A percentile compares a stretch with the other conserved stretches of the same genome.
phyloP scores from a whole-genome alignment of 2,113 vertebrate species.

The Spilogale gracilis region DNA sequence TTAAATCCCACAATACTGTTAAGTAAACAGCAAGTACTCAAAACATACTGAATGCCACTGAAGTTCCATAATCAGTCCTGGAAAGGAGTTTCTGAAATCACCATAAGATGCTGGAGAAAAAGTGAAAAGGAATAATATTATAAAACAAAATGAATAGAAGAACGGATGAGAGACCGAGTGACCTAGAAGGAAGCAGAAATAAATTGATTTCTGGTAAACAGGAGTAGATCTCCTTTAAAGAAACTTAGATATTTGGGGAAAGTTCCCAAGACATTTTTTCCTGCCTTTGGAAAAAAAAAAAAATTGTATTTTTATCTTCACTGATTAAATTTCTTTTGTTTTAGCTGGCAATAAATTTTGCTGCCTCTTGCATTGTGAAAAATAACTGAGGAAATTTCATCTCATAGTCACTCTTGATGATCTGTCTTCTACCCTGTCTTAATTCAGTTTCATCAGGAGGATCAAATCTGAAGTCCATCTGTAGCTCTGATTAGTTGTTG shows the following conservation, averaged over 20 bases:
- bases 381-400: conserved; percentile 79
- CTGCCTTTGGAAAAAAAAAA: conserved; percentile 22
- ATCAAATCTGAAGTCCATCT: conserved; percentile 80
- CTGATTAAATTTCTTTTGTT: conserved; percentile 82
- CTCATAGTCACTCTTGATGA: conserved; percentile 77
- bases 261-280: conserved; percentile 42
- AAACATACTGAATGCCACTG: background rate
- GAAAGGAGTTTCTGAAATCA: conserved; percentile 17
- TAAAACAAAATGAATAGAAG: background rate
- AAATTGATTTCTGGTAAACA: background rate
- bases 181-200: background rate
- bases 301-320: conserved; percentile 60
- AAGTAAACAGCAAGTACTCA: background rate
- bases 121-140: background rate
- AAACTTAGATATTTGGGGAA: conserved; percentile 39
- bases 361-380: conserved; percentile 76
- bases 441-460: conserved; percentile 78
- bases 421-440: conserved; percentile 72
- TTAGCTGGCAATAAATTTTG: conserved; percentile 76
- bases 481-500: conserved; percentile 76
- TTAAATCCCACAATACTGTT: background rate
- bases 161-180: background rate
- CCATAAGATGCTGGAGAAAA: background rate
- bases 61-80: background rate
- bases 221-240: background rate